Conservation (phyloP, 2,888 invertebrate genomes). For the Drosophila antonietae region DNA sequence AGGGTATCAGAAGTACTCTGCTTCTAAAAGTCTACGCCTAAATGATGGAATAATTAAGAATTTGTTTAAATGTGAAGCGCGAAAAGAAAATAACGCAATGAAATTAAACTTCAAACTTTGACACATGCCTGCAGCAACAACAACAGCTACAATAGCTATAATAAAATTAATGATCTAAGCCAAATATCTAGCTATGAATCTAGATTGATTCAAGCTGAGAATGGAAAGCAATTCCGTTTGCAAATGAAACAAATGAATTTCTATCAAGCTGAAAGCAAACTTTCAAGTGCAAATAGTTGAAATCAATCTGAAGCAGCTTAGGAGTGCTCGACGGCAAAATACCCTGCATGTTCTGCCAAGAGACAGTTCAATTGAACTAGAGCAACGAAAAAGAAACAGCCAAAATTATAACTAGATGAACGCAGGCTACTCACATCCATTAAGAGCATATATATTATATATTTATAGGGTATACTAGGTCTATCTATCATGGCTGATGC, state of each 20-base stretch:
- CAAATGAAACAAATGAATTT: not conserved
- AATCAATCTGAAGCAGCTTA: not conserved
- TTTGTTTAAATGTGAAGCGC: constrained; percentile 5
- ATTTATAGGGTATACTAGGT: no score
- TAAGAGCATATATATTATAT: no score
- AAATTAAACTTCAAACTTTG: constrained; percentile 41
- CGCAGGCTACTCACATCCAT: no score
- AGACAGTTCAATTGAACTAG: no score
- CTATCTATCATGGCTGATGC: no score
- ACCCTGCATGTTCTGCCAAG: not conserved
- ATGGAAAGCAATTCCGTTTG: not conserved
- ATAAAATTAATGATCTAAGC: constrained; percentile 35
- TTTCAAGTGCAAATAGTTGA: not conserved
- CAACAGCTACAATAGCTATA: not conserved
- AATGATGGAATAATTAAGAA: constrained; percentile 43
- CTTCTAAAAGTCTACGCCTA: not conserved
- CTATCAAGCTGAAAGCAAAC: not conserved
- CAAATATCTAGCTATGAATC: constrained; percentile 1
- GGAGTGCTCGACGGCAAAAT: not conserved
- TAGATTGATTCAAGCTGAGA: not conserved
- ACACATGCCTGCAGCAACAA: constrained; percentile 16
- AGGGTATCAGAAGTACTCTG: no score
- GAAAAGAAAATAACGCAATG: constrained; percentile 7
- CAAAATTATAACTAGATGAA: no score
- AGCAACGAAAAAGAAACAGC: not conserved